These are phyloP conservation scores for Trachelipus rathkii DNA, from an alignment of 1,140 invertebrate species.

Conservation along the genomic window DNA sequence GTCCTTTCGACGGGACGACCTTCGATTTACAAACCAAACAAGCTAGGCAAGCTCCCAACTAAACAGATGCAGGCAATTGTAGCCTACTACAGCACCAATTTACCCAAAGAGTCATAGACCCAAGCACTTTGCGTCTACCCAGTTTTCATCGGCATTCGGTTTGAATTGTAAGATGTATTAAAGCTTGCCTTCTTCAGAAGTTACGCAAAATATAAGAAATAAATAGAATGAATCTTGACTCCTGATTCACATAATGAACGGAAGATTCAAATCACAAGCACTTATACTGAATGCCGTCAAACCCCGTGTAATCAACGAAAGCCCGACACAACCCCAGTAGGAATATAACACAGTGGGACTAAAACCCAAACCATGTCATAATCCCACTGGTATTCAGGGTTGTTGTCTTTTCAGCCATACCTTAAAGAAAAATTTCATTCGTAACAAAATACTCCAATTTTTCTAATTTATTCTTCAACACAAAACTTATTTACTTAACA, in stretches of 20 bases:
- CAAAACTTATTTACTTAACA: too few species aligned
- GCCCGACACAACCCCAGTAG: constrained; percentile 74
- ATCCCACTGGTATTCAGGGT: constrained; percentile 72
- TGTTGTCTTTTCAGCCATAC: constrained; percentile 58
- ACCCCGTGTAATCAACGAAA: constrained; percentile 63
- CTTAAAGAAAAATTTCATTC: neutral
- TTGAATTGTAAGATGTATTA: neutral
- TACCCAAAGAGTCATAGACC: constrained; percentile 74
- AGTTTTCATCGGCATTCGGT: constrained; percentile 78
- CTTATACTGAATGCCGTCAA: constrained; percentile 61
- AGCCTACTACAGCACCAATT: constrained; percentile 72
- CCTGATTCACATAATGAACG: constrained; percentile 91
- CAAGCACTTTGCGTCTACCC: constrained; percentile 76
- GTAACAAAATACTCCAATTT: too few species aligned
- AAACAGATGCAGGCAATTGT: constrained; percentile 68
- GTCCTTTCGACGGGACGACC: constrained; percentile 77
- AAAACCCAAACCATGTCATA: constrained; percentile 84
- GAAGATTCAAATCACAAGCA: constrained; percentile 69
- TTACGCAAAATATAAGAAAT: too few species aligned
- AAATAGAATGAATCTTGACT: constrained; percentile 52
- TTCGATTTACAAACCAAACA: constrained; percentile 91
- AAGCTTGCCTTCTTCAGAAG: too few species aligned
- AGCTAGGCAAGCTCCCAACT: constrained; percentile 66
- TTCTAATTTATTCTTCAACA: too few species aligned
- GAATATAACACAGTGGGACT: constrained; percentile 81